Evolutionary conservation across 2,888 invertebrate genomes (phyloP).

Genomic region (Aspidapion aeneum): DNA sequence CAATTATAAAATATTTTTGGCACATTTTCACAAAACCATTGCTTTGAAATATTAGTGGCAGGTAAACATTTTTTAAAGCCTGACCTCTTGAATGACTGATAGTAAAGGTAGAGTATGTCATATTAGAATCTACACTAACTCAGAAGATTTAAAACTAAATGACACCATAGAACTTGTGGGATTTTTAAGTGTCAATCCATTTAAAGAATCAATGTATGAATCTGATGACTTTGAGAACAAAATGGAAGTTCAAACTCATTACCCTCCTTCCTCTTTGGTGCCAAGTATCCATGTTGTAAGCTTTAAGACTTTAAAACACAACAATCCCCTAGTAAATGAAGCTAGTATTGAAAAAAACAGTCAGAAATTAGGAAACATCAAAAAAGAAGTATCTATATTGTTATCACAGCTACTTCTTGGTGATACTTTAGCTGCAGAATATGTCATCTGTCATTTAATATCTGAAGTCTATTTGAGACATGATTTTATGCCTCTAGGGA

Average conservation of each 20-base stretch:
- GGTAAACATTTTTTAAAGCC: too few species aligned
- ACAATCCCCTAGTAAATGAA: conserved; percentile 59
- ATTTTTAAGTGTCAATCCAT: conserved; percentile 73
- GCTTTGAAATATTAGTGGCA: too few species aligned
- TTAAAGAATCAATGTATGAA: conserved; percentile 47
- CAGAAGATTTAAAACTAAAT: conserved; percentile 66
- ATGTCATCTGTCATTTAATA: conserved; percentile 79
- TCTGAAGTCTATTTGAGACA: conserved; percentile 75
- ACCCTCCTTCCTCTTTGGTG: conserved; percentile 78
- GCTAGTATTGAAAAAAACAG: conserved; percentile 37
- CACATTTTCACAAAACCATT: too few species aligned
- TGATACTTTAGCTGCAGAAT: conserved; percentile 81
- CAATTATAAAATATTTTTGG: too few species aligned
- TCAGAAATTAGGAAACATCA: conserved; percentile 9
- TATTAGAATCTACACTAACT: conserved; percentile 66
- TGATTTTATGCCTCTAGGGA: conserved; percentile 73
- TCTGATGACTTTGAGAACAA: conserved; percentile 46
- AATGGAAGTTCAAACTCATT: conserved; percentile 63
- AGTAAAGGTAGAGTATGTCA: conserved; percentile 65
- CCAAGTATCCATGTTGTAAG: conserved; percentile 78
- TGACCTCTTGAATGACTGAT: too few species aligned
- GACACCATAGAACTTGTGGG: conserved; percentile 80
- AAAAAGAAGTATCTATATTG: conserved; percentile 65
- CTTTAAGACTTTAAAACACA: conserved; percentile 58
- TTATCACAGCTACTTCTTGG: conserved; percentile 77